These are phyloP conservation scores for Platynereis dumerilii DNA, from an alignment of 2,888 invertebrate species.

Conservation along the genomic window DNA sequence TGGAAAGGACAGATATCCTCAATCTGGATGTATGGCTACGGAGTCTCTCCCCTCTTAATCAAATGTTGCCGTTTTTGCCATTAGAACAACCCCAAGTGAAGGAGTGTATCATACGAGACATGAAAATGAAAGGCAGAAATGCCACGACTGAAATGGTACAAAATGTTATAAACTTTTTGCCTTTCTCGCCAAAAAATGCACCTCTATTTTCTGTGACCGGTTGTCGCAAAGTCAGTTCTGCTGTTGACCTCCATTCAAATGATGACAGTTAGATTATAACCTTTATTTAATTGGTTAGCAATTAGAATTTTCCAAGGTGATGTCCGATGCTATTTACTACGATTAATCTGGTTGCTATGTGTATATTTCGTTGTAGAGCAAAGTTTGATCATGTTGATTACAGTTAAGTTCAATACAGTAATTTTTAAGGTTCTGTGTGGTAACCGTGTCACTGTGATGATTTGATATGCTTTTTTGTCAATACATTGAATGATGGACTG, in stretches of 20 bases:
- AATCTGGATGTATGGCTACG: slow-evolving; percentile 25
- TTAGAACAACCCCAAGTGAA: slow-evolving; percentile 48
- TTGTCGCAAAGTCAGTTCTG: slow-evolving; percentile 52
- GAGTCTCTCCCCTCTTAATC: slow-evolving; percentile 39
- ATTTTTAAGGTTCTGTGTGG: no score
- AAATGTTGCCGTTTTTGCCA: slow-evolving; percentile 53
- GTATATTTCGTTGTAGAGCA: no score
- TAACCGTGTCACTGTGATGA: no score
- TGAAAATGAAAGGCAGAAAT: slow-evolving; percentile 33
- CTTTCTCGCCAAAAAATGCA: slow-evolving; percentile 43
- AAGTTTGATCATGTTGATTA: no score
- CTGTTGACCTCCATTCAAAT: slow-evolving; percentile 41
- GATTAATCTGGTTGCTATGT: no score
- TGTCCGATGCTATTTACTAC: no score
- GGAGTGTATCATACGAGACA: slow-evolving; percentile 48
- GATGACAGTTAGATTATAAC: no score
- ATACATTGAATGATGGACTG: no score
- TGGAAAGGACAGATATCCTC: background rate
- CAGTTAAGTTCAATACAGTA: no score
- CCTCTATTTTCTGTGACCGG: slow-evolving; percentile 48
- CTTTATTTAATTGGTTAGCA: no score
- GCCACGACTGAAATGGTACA: slow-evolving; percentile 26
- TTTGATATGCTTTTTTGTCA: no score
- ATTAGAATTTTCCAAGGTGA: no score
- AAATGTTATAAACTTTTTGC: slow-evolving; percentile 42